A percentile compares a stretch with the other conserved stretches of the same genome.
Evolutionary conservation across 2,888 invertebrate genomes (phyloP).

Genomic region (Eupithecia centaureata): DNA sequence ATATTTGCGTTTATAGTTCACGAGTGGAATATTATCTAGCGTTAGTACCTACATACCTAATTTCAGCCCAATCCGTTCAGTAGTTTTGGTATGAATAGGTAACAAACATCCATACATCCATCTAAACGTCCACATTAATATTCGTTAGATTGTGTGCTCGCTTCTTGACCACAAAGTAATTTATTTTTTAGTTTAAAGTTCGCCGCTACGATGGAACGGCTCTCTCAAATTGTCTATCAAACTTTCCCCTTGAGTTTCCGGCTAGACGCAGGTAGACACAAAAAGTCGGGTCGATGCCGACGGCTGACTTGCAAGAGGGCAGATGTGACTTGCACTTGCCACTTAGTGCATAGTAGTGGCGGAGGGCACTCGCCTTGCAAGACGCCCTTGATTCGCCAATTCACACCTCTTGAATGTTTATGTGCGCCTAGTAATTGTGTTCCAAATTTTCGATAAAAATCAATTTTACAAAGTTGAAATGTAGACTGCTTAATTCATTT

Average conservation of each 20-base stretch:
- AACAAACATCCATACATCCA: too few relatives aligned
- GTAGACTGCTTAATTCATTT: not conserved
- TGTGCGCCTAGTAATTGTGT: conserved; percentile 53
- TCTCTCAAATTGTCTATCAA: conserved; percentile 22
- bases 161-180: too few relatives aligned
- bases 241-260: conserved; percentile 36
- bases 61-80: too few relatives aligned
- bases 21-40: not conserved
- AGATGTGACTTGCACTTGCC: conserved; percentile 68
- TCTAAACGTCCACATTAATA: too few relatives aligned
- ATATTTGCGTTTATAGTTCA: too few relatives aligned
- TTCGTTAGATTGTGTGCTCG: too few relatives aligned
- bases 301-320: conserved; percentile 50
- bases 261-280: conserved; percentile 47
- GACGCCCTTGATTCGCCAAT: conserved; percentile 47
- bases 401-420: conserved; percentile 46
- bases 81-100: too few relatives aligned
- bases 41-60: not conserved
- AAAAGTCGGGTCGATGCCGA: conserved; percentile 71
- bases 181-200: not conserved
- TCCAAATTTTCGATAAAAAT: conserved; percentile 5
- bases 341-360: conserved; percentile 71
- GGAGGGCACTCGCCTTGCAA: conserved; percentile 63
- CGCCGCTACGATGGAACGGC: not conserved
- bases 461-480: not conserved